Evolutionary conservation across 2,888 invertebrate genomes (phyloP).

Genomic region (Beris chalybata): DNA sequence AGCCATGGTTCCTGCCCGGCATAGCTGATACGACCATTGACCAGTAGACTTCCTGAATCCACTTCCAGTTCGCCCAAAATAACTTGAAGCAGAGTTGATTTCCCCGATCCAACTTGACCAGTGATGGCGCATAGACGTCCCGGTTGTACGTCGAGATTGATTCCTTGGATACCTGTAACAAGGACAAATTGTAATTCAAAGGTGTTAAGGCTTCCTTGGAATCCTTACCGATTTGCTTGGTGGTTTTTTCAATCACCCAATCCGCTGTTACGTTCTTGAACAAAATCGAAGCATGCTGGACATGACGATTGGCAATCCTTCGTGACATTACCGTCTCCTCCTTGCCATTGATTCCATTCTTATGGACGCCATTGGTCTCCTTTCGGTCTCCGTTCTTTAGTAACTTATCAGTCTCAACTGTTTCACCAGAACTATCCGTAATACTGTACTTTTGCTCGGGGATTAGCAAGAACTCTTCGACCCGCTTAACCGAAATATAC

Average conservation of each 20-base stretch:
- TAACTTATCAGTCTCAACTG: constrained; percentile 19
- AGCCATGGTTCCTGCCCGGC: constrained; percentile 69
- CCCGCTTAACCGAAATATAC: constrained; percentile 61
- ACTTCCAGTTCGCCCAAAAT: constrained; percentile 70
- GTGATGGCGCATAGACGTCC: constrained; percentile 62
- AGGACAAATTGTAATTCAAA: background rate
- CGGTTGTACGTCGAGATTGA: constrained; percentile 34
- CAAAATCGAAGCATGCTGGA: constrained; percentile 16
- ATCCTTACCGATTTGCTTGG: constrained; percentile 20
- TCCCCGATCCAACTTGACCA: constrained; percentile 70
- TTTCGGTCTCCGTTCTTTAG: constrained; percentile 12
- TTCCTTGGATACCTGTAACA: constrained; percentile 28
- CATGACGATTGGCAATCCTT: constrained; percentile 17
- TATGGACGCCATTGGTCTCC: constrained; percentile 20
- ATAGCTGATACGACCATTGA: constrained; percentile 62
- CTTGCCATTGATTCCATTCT: constrained; percentile 25
- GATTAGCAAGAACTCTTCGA: constrained; percentile 61
- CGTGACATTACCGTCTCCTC: constrained; percentile 8
- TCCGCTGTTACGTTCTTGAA: constrained; percentile 25
- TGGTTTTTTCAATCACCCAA: constrained; percentile 14
- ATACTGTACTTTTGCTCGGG: constrained; percentile 51
- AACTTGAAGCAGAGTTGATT: constrained; percentile 67
- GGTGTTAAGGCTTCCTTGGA: background rate
- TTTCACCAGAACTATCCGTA: constrained; percentile 1
- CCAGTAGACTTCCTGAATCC: constrained; percentile 53